Evolutionary conservation across 2,797 vertebrate species (phyloP), one percentile per base, ranked within the genome.

Genomic region (Sitta carolinensis): DNA sequence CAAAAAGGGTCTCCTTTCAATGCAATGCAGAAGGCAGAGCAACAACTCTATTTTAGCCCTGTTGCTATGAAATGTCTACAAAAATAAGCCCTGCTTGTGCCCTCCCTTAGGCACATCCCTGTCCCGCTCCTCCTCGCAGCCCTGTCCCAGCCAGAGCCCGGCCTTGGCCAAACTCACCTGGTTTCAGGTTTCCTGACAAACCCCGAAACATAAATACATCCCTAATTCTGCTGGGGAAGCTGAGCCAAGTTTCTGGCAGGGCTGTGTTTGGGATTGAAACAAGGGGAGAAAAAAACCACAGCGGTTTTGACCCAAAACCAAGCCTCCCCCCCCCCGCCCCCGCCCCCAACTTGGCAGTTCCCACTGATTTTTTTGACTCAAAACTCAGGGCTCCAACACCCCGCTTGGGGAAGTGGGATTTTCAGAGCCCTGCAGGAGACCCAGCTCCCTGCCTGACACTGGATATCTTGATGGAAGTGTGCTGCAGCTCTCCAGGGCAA

Each of bases 161-260:
- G 88, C 34, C 90, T 34, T 5, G 3, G 82, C 90, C 94, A 87
- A 55, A 83, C 64, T 87, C 89, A 94, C 84, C 90, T 81, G 66
- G 72, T 55, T 72, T 84, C 78, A 90, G 50, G 38, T 72, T 96
- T 89, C 84, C 85, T 85, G 69, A 90, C 52, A 91, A 83, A 61
- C 32, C 67, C 73, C 1, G 0, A 61, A 75, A 73, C 58, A 34
- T 3, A 83, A 95, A 78, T 25, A 59, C 5, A 5, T 67, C 75
- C 90, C 85, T 40, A 59, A 76, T 45, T 69, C 77, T 74, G 77
- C 62, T 40, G 66, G 58, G 25, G 62, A 77, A 51, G 43, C 51
- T 10, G 9, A 63, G 82, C 83, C 74, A 84, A 64, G 85, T 50
- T 90, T 79, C 89, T 93, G 84, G 92, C 88, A 87, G 52, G 45